Conservation (phyloP, 1,140 invertebrate genomes). For the Drosophila malerkotliana region DNA sequence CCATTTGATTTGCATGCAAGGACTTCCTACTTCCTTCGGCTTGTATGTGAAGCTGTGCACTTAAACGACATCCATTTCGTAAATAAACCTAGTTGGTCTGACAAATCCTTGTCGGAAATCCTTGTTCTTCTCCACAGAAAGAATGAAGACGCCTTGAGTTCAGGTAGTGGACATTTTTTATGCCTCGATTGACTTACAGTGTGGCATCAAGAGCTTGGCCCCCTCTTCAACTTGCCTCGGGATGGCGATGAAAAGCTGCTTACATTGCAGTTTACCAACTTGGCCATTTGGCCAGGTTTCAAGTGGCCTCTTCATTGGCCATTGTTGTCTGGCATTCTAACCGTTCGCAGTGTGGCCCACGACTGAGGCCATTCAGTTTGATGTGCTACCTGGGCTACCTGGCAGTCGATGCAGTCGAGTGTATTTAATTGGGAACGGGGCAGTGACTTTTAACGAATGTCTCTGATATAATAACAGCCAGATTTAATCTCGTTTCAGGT, state of each 20-base stretch:
- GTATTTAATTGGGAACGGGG: conserved; percentile 12
- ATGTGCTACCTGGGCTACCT: not conserved
- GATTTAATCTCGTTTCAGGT: not conserved
- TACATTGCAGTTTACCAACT: conserved; percentile 17
- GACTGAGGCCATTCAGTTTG: conserved; percentile 32
- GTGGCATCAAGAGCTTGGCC: conserved; percentile 20
- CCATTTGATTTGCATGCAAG: conserved; percentile 8
- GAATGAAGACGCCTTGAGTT: conserved; percentile 7
- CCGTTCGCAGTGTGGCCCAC: conserved; percentile 40
- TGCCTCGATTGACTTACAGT: conserved; percentile 56
- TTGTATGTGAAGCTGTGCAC: conserved; percentile 5
- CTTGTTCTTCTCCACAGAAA: not conserved
- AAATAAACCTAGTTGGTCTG: conserved; percentile 5
- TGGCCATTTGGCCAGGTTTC: conserved; percentile 21
- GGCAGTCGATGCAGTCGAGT: not conserved
- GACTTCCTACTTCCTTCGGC: not conserved
- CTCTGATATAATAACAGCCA: conserved; percentile 9
- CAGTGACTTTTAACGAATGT: not conserved
- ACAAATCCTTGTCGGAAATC: not conserved
- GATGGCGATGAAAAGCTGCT: conserved; percentile 4
- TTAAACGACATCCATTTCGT: conserved; percentile 11
- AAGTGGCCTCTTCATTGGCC: conserved; percentile 22
- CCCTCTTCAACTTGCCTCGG: conserved; percentile 10
- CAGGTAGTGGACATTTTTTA: conserved; percentile 44
- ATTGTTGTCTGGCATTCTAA: conserved; percentile 34